Percentiles rank a stretch among this genome's conserved stretches.
These are phyloP conservation scores for Macquaria australasica DNA, from an alignment of 2,113 vertebrate species.

Conservation along the genomic window DNA sequence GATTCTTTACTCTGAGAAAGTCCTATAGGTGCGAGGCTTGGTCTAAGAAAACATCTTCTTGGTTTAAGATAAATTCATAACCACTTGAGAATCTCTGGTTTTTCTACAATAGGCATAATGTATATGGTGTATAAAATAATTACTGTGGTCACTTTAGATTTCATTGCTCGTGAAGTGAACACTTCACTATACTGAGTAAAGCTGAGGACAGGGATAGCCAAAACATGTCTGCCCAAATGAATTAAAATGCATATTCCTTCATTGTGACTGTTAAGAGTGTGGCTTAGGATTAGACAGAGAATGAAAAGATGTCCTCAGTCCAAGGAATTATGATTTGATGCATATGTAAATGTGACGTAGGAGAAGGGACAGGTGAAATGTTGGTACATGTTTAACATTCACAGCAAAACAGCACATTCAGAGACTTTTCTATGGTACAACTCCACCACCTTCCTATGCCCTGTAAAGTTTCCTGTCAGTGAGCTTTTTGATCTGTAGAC, in stretches of 20 bases:
- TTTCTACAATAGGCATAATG: not conserved
- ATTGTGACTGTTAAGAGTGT: not conserved
- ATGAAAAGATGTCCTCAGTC: constrained; percentile 8
- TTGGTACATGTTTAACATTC: constrained; percentile 31
- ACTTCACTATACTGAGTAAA: not conserved
- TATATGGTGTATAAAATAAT: not conserved
- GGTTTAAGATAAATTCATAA: not conserved
- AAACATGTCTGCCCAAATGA: not conserved
- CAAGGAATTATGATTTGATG: constrained; percentile 22
- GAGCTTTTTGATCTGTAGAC: constrained; percentile 51
- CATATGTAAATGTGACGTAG: constrained; percentile 20
- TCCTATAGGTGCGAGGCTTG: not conserved
- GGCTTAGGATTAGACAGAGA: constrained; percentile 31
- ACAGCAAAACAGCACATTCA: constrained; percentile 28
- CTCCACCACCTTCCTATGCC: constrained; percentile 10
- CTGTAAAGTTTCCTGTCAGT: constrained; percentile 32
- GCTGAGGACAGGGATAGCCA: too few species aligned
- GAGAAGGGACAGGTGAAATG: constrained; percentile 16
- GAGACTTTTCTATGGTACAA: not conserved
- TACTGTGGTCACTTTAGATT: not conserved
- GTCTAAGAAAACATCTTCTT: not conserved
- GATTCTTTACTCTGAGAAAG: not conserved
- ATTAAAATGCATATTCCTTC: constrained; percentile 12
- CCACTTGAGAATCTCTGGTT: not conserved
- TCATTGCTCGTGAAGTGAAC: not conserved